Evolutionary conservation across 2,888 invertebrate genomes (phyloP), one percentile per base, ranked within the genome.

Genomic region (Eustalomyia histrio): DNA sequence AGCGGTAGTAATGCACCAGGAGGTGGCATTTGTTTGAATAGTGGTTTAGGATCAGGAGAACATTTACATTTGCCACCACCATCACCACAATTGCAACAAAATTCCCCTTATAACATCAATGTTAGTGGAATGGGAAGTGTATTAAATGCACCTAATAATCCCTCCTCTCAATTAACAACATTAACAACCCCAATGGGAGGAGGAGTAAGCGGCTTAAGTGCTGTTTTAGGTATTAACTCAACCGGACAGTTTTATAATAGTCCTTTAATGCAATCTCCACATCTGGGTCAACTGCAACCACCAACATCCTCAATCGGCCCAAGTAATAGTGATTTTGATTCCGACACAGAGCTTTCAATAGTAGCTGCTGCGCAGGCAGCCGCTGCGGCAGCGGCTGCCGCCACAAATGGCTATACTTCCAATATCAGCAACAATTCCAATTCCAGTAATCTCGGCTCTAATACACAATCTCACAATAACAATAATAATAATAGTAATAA

Each of bases 311-410:
- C 76, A 58, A 83, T 83, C 50, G 83, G 83, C 18, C 86, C 86
- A 35, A 84, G 86, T 47, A 85, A 87, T 61, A 89, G 88, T 83
- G 89, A 89, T 84, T 90, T 89, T 71, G 89, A 89, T 79, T 90
- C 90, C 3, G 89, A 89, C 60, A 89, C 90, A 7, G 89, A 89
- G 79, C 84, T 89, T 8, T 88, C 90, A 12, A 88, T 88, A 73
- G 88, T 89, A 21, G 86, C 88, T 52, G 88, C 87, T 7, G 85
- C 85, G 58, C 85, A 87, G 43, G 84, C 86, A 17, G 86, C 85
- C 21, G 84, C 85, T 71, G 79, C 83, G 16, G 83, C 84, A 12
- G 84, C 83, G 0, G 84, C 83, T 17, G 84, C 84, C 4, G 84
- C 79, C 9, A 85, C 84, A 8, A 88, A 88, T 76, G 88, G 89